Evolutionary conservation across 2,797 vertebrate species (phyloP).

Genomic region (Cryptoprocta ferox): DNA sequence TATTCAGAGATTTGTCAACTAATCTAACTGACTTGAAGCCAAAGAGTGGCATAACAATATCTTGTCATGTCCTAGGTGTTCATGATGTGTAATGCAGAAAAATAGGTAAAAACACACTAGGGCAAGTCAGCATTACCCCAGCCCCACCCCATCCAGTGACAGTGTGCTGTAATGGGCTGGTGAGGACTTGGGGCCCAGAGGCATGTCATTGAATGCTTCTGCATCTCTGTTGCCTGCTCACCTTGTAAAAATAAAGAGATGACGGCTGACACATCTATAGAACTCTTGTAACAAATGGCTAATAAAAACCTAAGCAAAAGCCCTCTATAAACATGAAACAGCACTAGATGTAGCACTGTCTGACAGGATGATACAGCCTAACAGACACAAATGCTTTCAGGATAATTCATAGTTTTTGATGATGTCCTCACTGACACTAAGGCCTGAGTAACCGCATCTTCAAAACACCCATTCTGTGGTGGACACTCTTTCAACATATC

Average conservation of each 20-base stretch:
- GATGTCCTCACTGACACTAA: background rate
- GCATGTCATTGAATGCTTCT: background rate
- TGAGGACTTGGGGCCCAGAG: background rate
- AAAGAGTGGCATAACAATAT: background rate
- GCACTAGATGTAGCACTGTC: background rate
- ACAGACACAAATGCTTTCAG: background rate
- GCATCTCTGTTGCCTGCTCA: background rate
- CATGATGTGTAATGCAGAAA: background rate
- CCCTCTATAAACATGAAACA: background rate
- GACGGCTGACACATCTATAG: background rate
- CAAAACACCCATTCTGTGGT: background rate
- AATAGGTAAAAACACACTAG: background rate
- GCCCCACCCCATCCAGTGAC: fast-evolving
- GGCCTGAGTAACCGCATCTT: background rate
- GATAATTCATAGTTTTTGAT: background rate
- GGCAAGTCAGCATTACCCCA: too few relatives aligned
- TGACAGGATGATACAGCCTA: background rate
- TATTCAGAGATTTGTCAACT: background rate
- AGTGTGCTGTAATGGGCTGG: background rate
- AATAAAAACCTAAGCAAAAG: conserved; percentile 23
- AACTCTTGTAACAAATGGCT: conserved; percentile 32
- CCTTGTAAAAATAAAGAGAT: background rate
- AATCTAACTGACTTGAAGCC: background rate
- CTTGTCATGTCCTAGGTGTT: background rate
- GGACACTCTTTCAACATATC: background rate